Conservation (phyloP, 2,888 invertebrate species). For the Lasioglossum morio region DNA sequence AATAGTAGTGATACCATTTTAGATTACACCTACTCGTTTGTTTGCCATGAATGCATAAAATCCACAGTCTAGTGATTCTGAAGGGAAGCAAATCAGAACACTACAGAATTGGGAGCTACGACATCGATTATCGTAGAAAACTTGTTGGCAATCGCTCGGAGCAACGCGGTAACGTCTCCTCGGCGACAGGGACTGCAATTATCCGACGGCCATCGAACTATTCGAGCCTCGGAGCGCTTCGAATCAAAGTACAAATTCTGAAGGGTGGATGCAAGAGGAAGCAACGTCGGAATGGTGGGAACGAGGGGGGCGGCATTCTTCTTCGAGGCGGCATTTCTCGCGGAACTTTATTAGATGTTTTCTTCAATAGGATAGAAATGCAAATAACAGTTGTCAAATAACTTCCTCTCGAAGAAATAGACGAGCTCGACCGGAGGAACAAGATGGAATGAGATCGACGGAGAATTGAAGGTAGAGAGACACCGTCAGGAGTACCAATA, state of each 20-base stretch:
- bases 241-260: slow-evolving; percentile 61
- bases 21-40: too few species aligned
- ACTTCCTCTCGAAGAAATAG: slow-evolving; percentile 69
- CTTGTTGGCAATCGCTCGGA: not conserved
- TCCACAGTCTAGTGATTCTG: too few species aligned
- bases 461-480: slow-evolving; percentile 67
- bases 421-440: not conserved
- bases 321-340: slow-evolving; percentile 68
- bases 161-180: not conserved
- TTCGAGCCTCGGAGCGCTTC: slow-evolving; percentile 54
- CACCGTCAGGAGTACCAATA: slow-evolving; percentile 77
- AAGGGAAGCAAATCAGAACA: not conserved
- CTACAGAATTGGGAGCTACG: not conserved
- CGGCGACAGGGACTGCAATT: slow-evolving; percentile 17
- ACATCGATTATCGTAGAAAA: not conserved
- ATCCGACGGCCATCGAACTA: slow-evolving; percentile 61
- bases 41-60: too few species aligned
- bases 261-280: slow-evolving; percentile 42
- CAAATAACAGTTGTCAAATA: slow-evolving; percentile 82
- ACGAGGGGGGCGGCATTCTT: slow-evolving; percentile 48
- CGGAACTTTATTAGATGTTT: slow-evolving; percentile 81
- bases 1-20: not conserved
- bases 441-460: slow-evolving; percentile 63
- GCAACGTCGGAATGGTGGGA: slow-evolving; percentile 42
- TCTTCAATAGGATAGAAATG: slow-evolving; percentile 81